Evolutionary conservation across 1,140 invertebrate species (phyloP).

Genomic region (Tenebrio molitor): DNA sequence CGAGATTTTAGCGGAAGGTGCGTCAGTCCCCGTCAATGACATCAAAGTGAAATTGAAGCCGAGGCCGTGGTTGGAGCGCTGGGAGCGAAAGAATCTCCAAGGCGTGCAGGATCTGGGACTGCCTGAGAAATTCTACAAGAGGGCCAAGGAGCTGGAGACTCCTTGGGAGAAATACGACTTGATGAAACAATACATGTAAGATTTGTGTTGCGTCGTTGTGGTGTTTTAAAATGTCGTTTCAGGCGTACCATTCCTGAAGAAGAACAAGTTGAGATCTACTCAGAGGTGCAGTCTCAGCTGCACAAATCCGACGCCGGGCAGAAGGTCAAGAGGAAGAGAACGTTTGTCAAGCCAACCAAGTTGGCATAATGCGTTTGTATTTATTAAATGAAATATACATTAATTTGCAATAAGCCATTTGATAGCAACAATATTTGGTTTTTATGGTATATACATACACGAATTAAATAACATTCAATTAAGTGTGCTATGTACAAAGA

Average conservation of each 20-base stretch:
- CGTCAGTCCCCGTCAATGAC: constrained; percentile 88
- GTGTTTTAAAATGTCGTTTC: constrained; percentile 56
- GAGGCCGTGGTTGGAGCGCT: constrained; percentile 87
- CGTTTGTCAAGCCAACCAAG: constrained; percentile 76
- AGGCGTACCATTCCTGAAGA: constrained; percentile 87
- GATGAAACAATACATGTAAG: constrained; percentile 92
- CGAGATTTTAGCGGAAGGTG: constrained; percentile 82
- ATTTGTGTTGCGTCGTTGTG: constrained; percentile 33
- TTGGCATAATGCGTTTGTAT: constrained; percentile 67
- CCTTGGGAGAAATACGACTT: constrained; percentile 94
- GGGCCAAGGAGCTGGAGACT: constrained; percentile 72
- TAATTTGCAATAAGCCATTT: constrained; percentile 11
- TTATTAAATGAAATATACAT: constrained; percentile 20
- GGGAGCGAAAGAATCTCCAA: constrained; percentile 85
- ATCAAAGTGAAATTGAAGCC: constrained; percentile 88
- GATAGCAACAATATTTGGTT: constrained; percentile 9
- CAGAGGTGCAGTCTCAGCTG: constrained; percentile 84
- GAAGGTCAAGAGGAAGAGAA: constrained; percentile 76
- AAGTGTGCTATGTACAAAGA: constrained; percentile 29
- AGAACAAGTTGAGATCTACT: constrained; percentile 87
- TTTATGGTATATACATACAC: constrained; percentile 27
- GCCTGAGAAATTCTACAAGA: constrained; percentile 73
- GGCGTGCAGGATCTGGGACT: constrained; percentile 79
- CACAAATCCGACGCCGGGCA: constrained; percentile 77
- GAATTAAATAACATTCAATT: constrained; percentile 20